Evolutionary conservation across 2,113 vertebrate genomes (phyloP), one percentile per base, ranked within the genome.

Genomic region (Crotophaga sulcirostris): DNA sequence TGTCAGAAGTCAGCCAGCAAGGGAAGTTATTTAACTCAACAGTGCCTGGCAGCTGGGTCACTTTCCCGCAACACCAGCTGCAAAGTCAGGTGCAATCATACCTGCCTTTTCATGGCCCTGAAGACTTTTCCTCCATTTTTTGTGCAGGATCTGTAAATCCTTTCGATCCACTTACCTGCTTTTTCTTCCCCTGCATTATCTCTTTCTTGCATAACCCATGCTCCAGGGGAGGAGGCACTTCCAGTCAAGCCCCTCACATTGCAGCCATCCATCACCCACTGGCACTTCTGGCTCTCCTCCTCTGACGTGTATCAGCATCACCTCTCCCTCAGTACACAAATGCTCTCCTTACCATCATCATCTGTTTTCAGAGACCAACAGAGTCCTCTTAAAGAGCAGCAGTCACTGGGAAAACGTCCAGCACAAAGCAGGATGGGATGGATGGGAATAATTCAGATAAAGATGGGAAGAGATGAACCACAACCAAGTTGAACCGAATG

Each of bases 11-110:
- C 60, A 87, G 40, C 31, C 16, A 38, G 42, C 2, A 11, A 33
- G 38, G 55, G 19, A 84, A 69, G 47, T 9, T 86, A 45, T 59
- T 96, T 77, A 81, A 92, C 80, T 83, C 80, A 29, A 87, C 68
- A 16, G 28, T 38, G 68, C 68, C 83, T 80, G 86, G 51, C 38
- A n/a, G 38, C 72, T 29, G 70, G 91, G 75, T 94, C 84, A 95
- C 93, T 89, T 94, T 96, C 59, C 63, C 13, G 1, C n/a, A 74
- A 2, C 10, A 6, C 5, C 75, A 36, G 38, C 56, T 49, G 31
- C 58, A 70, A 38, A 86, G 54, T 40, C 63, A 73, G 36, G 18
- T 11, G 67, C 44, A 9, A 6, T 11, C 67, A 40, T 28, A 58
- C 25, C 66, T 36, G 54, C 45, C n/a, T 63, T 81, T 28, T 58